Conservation (phyloP, 2,113 vertebrate genomes). For the Notechis scutatus region DNA sequence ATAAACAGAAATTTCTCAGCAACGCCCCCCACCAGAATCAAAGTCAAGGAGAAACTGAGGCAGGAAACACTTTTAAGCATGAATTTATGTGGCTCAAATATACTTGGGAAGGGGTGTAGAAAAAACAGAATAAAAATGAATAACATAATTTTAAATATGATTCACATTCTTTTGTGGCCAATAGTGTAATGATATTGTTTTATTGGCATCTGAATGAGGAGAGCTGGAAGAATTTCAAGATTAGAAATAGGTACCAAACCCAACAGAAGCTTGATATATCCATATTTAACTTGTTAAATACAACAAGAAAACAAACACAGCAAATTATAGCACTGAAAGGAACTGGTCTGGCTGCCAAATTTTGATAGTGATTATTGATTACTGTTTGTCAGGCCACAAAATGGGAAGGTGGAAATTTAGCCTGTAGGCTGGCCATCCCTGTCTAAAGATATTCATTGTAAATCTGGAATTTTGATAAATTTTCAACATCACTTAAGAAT, state of each 20-base stretch:
- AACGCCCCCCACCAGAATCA: not conserved
- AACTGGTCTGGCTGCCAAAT: not conserved
- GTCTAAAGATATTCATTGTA: not conserved
- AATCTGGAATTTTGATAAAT: not conserved
- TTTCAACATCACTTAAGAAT: not conserved
- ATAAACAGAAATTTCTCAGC: not conserved
- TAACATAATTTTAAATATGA: not conserved
- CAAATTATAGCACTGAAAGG: not conserved
- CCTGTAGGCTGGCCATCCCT: not conserved
- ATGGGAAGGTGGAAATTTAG: not conserved
- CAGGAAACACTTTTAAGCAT: not conserved
- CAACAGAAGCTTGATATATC: not conserved
- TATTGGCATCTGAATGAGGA: not conserved
- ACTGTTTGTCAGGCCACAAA: not conserved
- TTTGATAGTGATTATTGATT: not conserved
- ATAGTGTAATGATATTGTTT: not conserved
- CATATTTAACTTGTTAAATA: not conserved
- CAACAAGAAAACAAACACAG: not conserved
- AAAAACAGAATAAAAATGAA: not conserved
- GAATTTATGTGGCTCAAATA: not conserved
- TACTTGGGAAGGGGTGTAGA: not conserved
- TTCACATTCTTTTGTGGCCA: not conserved
- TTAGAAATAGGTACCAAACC: not conserved
- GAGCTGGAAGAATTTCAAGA: not conserved
- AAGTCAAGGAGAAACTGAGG: not conserved